Evolutionary conservation across 2,888 invertebrate genomes (phyloP).

Genomic region (Patella depressa): DNA sequence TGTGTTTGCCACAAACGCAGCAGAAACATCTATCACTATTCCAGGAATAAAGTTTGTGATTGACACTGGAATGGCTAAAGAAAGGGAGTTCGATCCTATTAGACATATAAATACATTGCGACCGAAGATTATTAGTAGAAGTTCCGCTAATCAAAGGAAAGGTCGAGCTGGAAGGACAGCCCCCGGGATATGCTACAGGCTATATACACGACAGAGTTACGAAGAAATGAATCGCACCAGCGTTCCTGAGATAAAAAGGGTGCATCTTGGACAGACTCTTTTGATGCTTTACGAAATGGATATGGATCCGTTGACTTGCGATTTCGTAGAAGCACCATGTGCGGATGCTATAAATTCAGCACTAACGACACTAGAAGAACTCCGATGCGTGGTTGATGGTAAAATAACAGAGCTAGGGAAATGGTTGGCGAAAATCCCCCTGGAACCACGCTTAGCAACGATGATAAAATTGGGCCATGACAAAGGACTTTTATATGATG

Average conservation of each 20-base stretch:
- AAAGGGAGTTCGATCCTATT: slow-evolving; percentile 64
- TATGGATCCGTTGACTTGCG: slow-evolving; percentile 59
- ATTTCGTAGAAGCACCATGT: slow-evolving; percentile 66
- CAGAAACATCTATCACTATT: slow-evolving; percentile 72
- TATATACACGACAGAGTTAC: slow-evolving; percentile 65
- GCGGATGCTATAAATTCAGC: slow-evolving; percentile 52
- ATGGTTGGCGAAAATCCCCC: slow-evolving; percentile 61
- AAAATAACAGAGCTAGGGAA: slow-evolving; percentile 62
- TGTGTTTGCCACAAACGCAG: slow-evolving; percentile 71
- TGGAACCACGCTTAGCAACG: slow-evolving; percentile 64
- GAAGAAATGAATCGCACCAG: slow-evolving; percentile 54
- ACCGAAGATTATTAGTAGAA: slow-evolving; percentile 58
- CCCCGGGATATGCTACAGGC: slow-evolving; percentile 68
- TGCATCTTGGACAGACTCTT: slow-evolving; percentile 61
- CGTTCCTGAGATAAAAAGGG: slow-evolving; percentile 67
- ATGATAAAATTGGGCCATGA: slow-evolving; percentile 51
- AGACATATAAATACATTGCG: slow-evolving; percentile 61
- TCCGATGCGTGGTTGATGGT: slow-evolving; percentile 55
- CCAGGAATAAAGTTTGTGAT: slow-evolving; percentile 70
- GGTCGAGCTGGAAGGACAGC: slow-evolving; percentile 70
- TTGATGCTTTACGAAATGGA: slow-evolving; percentile 65
- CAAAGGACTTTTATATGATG: slow-evolving; percentile 52
- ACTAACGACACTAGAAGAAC: slow-evolving; percentile 48
- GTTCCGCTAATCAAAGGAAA: slow-evolving; percentile 71
- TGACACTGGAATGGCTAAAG: slow-evolving; percentile 70